Percentiles rank a stretch among this genome's conserved stretches.
phyloP scores from a whole-genome alignment of 2,888 invertebrate species.

The Allophyes oxyacanthae region DNA sequence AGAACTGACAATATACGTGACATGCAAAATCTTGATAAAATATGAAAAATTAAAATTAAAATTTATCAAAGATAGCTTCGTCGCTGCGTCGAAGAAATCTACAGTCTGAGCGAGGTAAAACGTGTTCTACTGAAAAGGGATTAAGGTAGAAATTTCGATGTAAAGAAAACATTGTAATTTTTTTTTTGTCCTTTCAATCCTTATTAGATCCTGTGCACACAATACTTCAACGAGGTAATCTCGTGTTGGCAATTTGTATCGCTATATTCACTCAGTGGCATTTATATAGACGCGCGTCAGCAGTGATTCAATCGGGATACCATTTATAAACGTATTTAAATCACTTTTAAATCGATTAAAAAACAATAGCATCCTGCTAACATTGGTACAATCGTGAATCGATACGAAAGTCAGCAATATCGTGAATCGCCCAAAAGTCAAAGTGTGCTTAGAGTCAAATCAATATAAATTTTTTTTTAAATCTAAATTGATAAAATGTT shows the following conservation, averaged over 20 bases:
- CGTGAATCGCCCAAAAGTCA: background rate
- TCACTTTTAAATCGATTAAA: too few species aligned
- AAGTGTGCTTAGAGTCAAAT: slow-evolving; percentile 12
- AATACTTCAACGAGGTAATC: background rate
- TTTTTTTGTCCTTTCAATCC: background rate
- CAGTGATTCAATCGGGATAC: too few species aligned
- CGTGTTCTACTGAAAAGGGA: slow-evolving; percentile 42
- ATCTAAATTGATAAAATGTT: too few species aligned
- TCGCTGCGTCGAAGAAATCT: slow-evolving; percentile 55
- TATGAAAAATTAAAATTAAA: slow-evolving; percentile 36
- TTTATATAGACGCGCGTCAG: too few species aligned
- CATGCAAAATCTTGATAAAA: slow-evolving; percentile 65
- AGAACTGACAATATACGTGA: slow-evolving; percentile 61
- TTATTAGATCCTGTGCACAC: background rate
- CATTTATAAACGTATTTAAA: too few species aligned
- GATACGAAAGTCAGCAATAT: too few species aligned
- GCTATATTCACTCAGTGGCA: too few species aligned
- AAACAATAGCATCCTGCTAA: too few species aligned
- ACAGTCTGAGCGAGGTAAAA: slow-evolving; percentile 62
- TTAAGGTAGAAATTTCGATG: slow-evolving; percentile 17
- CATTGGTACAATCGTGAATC: too few species aligned
- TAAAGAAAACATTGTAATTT: background rate
- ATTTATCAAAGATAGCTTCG: slow-evolving; percentile 45
- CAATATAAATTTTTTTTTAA: too few species aligned
- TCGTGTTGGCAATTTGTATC: background rate